Conservation (phyloP, 35 echinoderm and acorn worm species). For the Apostichopus californicus region DNA sequence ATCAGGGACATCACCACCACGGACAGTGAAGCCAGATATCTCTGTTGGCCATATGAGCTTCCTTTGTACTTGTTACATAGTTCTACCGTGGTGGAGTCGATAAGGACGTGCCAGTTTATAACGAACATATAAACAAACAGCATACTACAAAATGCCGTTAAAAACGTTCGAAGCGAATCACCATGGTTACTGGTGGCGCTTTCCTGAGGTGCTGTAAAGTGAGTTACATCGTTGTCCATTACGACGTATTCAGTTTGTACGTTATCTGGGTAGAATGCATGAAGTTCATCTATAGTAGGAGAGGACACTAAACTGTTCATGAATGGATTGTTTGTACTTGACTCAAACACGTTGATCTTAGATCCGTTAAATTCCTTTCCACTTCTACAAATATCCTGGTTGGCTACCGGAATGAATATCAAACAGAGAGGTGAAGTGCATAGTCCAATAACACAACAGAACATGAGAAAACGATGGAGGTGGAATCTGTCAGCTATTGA, state of each 20-base stretch:
- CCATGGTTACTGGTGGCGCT: not conserved
- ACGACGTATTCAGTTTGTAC: too few species aligned
- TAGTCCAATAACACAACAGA: slow-evolving; percentile 2
- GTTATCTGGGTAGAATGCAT: too few species aligned
- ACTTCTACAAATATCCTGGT: not conserved
- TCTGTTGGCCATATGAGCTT: not conserved
- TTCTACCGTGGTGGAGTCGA: slow-evolving; percentile 1
- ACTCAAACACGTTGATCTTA: too few species aligned
- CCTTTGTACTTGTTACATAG: not conserved
- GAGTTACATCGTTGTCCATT: too few species aligned
- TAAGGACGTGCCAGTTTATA: not conserved
- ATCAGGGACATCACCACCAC: not conserved
- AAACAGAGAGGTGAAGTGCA: not conserved
- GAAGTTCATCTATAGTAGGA: too few species aligned
- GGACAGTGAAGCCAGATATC: not conserved
- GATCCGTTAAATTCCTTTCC: too few species aligned
- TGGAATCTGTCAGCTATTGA: slow-evolving; percentile 42
- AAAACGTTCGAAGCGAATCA: slow-evolving; percentile 1
- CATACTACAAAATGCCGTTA: not conserved
- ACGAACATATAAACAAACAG: not conserved
- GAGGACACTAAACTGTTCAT: too few species aligned
- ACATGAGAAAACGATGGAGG: slow-evolving; percentile 6
- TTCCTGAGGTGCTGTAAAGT: not conserved
- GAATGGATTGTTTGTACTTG: too few species aligned
- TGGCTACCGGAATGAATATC: slow-evolving; percentile 2